Conservation (phyloP, 2,113 vertebrate genomes). For the Pygoscelis antarcticus region DNA sequence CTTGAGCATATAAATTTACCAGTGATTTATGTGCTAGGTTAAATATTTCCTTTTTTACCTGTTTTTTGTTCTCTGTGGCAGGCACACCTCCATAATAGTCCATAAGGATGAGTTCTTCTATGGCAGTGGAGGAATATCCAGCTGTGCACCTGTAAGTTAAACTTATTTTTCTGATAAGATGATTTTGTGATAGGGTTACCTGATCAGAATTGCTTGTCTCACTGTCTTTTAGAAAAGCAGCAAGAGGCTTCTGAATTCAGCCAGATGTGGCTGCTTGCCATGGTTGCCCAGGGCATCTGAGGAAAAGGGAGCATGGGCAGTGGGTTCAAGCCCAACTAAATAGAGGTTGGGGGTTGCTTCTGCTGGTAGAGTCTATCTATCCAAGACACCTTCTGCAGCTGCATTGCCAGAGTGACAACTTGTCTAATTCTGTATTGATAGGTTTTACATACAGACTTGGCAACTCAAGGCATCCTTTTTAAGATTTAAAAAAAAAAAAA, state of each 20-base stretch:
- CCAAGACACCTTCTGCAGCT: neutral
- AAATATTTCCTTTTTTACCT: neutral
- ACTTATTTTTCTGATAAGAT: neutral
- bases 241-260: neutral
- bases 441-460: neutral
- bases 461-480: neutral
- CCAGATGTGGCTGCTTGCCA: neutral
- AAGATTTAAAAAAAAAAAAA: neutral
- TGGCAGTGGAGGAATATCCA: slow-evolving; percentile 86
- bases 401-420: neutral
- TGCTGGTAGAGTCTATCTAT: neutral
- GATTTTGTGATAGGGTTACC: neutral
- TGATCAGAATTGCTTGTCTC: neutral
- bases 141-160: slow-evolving; percentile 87
- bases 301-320: neutral
- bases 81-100: slow-evolving; percentile 93
- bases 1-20: neutral
- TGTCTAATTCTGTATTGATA: neutral
- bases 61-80: slow-evolving; percentile 49
- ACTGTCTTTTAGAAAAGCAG: neutral
- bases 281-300: neutral
- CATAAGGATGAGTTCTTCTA: slow-evolving; percentile 93
- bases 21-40: neutral
- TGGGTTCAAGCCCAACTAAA: neutral
- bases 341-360: neutral